Evolutionary conservation across 2,113 vertebrate species (phyloP), one percentile per base, ranked within the genome.

Genomic region (Halichoerus grypus): DNA sequence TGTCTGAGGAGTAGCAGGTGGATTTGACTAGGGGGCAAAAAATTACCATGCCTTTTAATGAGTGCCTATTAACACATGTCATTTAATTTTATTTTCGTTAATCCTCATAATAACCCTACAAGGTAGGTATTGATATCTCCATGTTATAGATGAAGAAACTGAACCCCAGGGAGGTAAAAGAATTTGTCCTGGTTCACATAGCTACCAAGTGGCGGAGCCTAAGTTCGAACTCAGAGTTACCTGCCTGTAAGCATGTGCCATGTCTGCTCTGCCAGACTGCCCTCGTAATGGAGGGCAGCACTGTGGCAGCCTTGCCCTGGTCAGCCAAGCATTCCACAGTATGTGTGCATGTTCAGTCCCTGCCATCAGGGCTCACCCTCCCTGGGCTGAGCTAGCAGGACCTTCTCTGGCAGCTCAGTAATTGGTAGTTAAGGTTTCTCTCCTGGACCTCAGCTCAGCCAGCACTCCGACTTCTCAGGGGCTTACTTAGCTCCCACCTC

Each of bases 141-240:
- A 31, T 72, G 76, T 94, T 57, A 57, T 63, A 67, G 31, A 88
- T 74, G 49, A 81, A 94, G 71, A 67, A 80, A 74, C 21, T 39
- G 18, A 92, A 57, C 57, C 14, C 86, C 4, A 69, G n/a, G 65
- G 4, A 59, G 16, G 36, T 80, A 69, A 80, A 85, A 46, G 18
- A 81, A 28, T 84, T 93, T 84, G 33, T 53, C 59, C 7, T 26
- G 33, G 18, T 33, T 96, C n/a, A 69, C 12, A 4, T 13, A 89
- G n/a, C n/a, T 94, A 88, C 36, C 61, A 69, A 55, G 49, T 31
- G 49, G 57, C 16, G 71, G 83, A 71, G 42, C 16, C 39, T 85
- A 11, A 63, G 89, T 90, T 92, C 92, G 46, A 94, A 57, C 71
- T 74, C n/a, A 74, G 59, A 69, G 18, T 59, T 95, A 33, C 39